Evolutionary conservation across 2,797 vertebrate genomes (phyloP), one percentile per base, ranked within the genome.

Genomic region (Smutsia gigantea): DNA sequence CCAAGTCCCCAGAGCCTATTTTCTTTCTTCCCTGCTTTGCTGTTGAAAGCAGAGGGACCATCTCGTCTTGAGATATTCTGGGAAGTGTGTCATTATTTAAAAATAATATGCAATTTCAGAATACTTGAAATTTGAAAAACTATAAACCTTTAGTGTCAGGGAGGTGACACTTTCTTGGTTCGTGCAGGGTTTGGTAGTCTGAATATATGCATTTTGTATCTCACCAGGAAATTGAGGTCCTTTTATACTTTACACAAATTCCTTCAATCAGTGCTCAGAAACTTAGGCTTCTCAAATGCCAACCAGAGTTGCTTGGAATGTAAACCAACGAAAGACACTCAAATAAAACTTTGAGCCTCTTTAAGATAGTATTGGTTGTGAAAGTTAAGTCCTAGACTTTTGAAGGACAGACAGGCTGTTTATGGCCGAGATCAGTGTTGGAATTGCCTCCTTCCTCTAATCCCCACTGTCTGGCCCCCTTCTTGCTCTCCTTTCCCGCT

Each of bases 21-120:
- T 92, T 31, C 46, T 96, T 93, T 95, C 55, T 94, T 79, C 17
- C 55, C 7, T 23, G 46, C 42, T 87, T 94, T 75, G 88, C 72
- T 57, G 6, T 68, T 78, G 78, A 96, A 42, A 90, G 71, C 63
- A 84, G 59, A 97, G 75, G 46, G 55, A 39, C 7, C 7, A 68
- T 89, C 5, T 89, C n/a, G 55, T 85, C 55, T 82, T 17, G 46
- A 93, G 72, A 77, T 78, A 89, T 68, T 92, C 37, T 37, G 57
- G 95, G 82, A 92, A 83, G 88, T 29, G n/a, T 34, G 59, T 68
- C 34, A 74, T 94, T n/a, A 89, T 79, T 95, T 93, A 13, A 91
- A 96, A 96, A 90, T 88, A 81, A 94, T 94, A 94, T 75, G 53
- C 53, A 94, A 72, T 96, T 97, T 93, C 37, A 69, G 37, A 89